Conservation (phyloP, 2,888 invertebrate genomes). For the Colostygia pectinataria region DNA sequence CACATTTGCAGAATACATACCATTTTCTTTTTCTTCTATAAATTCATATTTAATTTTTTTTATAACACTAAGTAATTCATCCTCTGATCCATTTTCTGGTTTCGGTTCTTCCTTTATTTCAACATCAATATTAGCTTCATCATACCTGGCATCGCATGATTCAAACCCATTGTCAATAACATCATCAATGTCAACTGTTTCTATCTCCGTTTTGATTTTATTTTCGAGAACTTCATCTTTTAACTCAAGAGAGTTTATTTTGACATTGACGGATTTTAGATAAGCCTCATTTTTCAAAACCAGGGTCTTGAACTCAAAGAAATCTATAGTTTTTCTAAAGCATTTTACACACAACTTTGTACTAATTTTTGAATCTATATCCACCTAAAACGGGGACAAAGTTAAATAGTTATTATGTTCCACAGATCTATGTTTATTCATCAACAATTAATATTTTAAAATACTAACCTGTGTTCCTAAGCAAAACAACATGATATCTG, state of each 20-base stretch:
- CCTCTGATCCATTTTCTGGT: conserved; percentile 40
- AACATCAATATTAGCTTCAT: conserved; percentile 6
- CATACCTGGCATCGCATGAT: conserved; percentile 2
- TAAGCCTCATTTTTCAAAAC: conserved; percentile 59
- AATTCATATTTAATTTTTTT: conserved; percentile 55
- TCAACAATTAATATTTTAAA: not conserved
- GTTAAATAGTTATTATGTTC: too few species aligned
- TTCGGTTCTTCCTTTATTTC: conserved; percentile 23
- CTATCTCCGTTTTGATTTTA: conserved; percentile 11
- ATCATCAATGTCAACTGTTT: conserved; percentile 5
- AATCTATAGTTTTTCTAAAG: conserved; percentile 55
- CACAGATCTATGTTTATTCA: too few species aligned
- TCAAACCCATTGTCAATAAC: conserved; percentile 16
- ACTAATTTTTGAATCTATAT: conserved; percentile 45
- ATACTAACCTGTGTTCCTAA: conserved; percentile 57
- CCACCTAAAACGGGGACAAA: conserved; percentile 44
- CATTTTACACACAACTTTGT: conserved; percentile 64
- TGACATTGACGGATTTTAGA: conserved; percentile 36
- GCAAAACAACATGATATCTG: conserved; percentile 59
- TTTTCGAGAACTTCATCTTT: conserved; percentile 1
- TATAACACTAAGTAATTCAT: conserved; percentile 62
- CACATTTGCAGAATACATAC: not conserved
- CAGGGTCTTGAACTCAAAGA: conserved; percentile 60
- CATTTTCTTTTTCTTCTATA: conserved; percentile 38
- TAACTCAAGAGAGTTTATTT: not conserved